A percentile compares a stretch with the other conserved stretches of the same genome.
Conservation (phyloP, 2,797 vertebrate species). For the Calcarius lapponicus region DNA sequence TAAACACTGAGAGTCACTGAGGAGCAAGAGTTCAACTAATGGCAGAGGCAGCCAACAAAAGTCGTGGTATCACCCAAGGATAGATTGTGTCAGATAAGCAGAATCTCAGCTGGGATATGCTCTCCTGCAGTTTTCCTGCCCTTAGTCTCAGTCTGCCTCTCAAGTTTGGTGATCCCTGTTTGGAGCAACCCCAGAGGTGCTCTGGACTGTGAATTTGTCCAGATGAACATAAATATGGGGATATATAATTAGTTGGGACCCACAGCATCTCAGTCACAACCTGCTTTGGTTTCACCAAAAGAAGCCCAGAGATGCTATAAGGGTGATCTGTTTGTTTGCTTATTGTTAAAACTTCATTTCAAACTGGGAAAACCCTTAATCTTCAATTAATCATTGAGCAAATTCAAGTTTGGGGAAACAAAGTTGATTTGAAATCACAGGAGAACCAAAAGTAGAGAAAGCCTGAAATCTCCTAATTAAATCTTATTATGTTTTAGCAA, state of each 20-base stretch:
- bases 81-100: background rate
- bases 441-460: background rate
- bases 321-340: background rate
- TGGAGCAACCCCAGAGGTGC: background rate
- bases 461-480: background rate
- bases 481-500: background rate
- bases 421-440: background rate
- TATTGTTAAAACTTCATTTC: background rate
- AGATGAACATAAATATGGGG: background rate
- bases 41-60: background rate
- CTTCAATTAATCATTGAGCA: background rate
- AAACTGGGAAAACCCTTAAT: background rate
- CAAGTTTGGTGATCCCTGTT: background rate
- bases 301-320: background rate
- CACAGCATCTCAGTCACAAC: background rate
- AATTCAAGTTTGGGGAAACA: background rate
- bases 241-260: background rate
- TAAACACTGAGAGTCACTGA: slow-evolving; percentile 34
- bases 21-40: background rate
- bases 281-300: fast-evolving
- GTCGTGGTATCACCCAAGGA: background rate
- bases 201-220: background rate
- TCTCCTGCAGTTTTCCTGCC: background rate
- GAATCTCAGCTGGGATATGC: background rate
- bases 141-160: background rate